Evolutionary conservation across 2,113 vertebrate species (phyloP).

Genomic region (Cranoglanis bouderius): DNA sequence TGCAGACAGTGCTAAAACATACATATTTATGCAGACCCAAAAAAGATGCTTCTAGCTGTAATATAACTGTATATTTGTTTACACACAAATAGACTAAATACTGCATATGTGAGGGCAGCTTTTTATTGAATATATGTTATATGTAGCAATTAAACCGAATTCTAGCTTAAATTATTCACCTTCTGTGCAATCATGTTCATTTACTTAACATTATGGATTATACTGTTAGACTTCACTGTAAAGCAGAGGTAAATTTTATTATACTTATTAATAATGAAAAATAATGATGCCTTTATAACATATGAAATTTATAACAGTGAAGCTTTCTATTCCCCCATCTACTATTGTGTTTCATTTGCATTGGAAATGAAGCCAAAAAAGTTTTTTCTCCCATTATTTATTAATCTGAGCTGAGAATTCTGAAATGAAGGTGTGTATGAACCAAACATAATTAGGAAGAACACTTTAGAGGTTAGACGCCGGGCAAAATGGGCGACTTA

Average conservation of each 20-base stretch:
- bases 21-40: neutral
- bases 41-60: neutral
- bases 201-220: neutral
- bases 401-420: neutral
- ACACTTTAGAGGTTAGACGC: neutral
- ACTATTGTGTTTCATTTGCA: neutral
- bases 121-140: neutral
- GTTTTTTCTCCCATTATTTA: neutral
- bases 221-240: neutral
- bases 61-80: neutral
- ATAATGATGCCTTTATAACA: neutral
- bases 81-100: neutral
- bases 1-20: neutral
- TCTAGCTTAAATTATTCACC: neutral
- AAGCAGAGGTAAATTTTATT: neutral
- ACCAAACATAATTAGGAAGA: neutral
- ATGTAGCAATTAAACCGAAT: neutral
- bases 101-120: neutral
- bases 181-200: neutral
- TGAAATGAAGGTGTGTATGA: neutral
- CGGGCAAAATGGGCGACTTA: neutral
- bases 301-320: neutral
- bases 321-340: neutral
- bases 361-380: constrained; percentile 2
- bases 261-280: neutral